These are phyloP conservation scores for Fregata magnificens DNA, from an alignment of 2,113 vertebrate species.

Conservation along the genomic window DNA sequence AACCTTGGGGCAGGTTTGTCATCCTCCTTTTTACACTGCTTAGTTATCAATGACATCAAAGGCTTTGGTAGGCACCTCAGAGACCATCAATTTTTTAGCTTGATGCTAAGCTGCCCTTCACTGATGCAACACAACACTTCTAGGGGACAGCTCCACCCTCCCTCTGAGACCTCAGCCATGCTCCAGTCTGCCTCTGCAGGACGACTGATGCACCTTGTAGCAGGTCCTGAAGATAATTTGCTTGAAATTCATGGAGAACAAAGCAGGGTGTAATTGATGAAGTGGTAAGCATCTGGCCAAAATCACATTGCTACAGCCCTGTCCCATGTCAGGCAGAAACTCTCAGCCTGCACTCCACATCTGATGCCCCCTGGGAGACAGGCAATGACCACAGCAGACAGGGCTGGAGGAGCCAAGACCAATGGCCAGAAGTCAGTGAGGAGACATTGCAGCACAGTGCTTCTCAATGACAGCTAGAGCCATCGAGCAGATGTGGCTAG, in stretches of 20 bases:
- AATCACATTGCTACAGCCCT: neutral
- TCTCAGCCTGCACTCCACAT: neutral
- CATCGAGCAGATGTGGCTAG: neutral
- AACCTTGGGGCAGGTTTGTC: neutral
- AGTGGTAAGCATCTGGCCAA: neutral
- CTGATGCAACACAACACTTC: neutral
- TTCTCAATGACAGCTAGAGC: neutral
- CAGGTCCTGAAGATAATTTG: neutral
- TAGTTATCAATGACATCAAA: neutral
- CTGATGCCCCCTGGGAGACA: neutral
- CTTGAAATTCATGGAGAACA: neutral
- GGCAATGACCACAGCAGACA: neutral
- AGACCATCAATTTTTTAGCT: neutral
- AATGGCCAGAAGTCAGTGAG: accelerated
- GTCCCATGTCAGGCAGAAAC: neutral
- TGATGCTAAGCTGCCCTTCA: neutral
- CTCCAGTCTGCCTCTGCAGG: neutral
- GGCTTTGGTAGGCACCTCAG: neutral
- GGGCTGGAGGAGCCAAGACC: neutral
- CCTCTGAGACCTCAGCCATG: neutral
- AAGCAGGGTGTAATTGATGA: neutral
- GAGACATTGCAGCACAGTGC: neutral
- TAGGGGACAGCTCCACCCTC: neutral
- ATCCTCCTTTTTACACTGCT: neutral
- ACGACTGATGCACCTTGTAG: neutral